Evolutionary conservation across 2,797 vertebrate genomes (phyloP), one percentile per base, ranked within the genome.

Genomic region (Neosalanx taihuensis): DNA sequence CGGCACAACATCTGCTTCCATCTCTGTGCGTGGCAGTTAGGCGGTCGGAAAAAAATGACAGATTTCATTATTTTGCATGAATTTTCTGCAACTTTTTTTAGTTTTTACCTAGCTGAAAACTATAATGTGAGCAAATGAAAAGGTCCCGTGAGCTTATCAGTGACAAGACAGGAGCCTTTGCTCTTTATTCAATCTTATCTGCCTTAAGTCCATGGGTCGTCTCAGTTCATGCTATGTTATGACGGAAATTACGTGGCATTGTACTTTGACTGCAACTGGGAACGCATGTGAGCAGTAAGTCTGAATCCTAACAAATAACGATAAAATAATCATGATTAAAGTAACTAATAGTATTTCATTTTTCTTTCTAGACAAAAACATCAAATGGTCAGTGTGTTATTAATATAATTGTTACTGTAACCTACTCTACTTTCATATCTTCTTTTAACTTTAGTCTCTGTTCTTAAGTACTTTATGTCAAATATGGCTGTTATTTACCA

Each of bases 211-310:
- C 70, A 76, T 67, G 78, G 88, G 84, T 88, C 85, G 85, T 71
- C 72, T 75, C 69, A 64, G 62, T 64, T 59, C 63, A 41, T 69
- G 77, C 73, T 82, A 63, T 74, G 69, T 72, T 78, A 66, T 70
- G 60, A 69, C 30, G 76, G 76, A 74, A 76, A 73, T 85, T 87
- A 91, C 91, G 90, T 92, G 90, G 90, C 87, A 88, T 20, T 87
- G 89, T 20, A 90, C 90, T 91, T 91, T 90, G 90, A 80, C 84
- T 85, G 66, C 7, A 7, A 75, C 59, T 69, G 68, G 69, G 72
- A 67, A 70, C 3, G 26, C 56, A 26, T 74, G 31, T 73, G 29
- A 85, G 56, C 74, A 70, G 85, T 77, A 33, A 81, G 76, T 76
- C 75, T 72, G 23, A 65, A 56, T 17, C 1, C 18, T 4, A 49